A percentile compares a stretch with the other conserved stretches of the same genome.
Conservation (phyloP, 2,797 vertebrate genomes). For the Takifugu rubripes region DNA sequence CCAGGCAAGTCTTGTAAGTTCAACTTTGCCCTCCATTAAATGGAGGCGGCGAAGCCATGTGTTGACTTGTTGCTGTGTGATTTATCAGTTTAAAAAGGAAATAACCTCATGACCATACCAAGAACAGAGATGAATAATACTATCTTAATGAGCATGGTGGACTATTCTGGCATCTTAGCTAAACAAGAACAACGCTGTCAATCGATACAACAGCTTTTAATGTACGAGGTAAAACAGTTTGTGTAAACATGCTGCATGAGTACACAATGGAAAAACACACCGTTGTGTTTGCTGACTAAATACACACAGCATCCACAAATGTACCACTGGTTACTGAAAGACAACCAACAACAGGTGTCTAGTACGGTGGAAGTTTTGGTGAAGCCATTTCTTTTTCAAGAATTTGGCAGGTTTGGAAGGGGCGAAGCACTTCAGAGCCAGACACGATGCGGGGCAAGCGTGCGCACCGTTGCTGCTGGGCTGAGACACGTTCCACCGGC, state of each 20-base stretch:
- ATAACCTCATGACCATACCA: no score
- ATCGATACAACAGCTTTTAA: no score
- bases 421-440: not conserved
- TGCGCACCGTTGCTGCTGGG: no score
- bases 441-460: not conserved
- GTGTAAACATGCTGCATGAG: constrained; percentile 3
- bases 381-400: no score
- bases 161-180: no score
- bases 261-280: constrained; percentile 1
- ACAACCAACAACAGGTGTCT: constrained; percentile 11
- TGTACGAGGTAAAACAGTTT: not conserved
- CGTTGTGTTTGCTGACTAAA: constrained; percentile 17
- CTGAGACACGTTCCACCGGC: no score
- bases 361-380: not conserved
- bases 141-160: no score
- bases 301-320: constrained; percentile 13
- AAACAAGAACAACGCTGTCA: no score
- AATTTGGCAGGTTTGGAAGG: not conserved
- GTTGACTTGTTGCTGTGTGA: constrained; percentile 12
- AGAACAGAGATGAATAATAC: no score
- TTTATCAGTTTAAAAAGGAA: no score
- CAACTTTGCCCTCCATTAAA: constrained; percentile 1
- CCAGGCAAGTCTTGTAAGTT: constrained; percentile 38
- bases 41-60: constrained; percentile 15
- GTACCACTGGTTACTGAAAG: constrained; percentile 17